Conservation (phyloP, 2,888 invertebrate genomes). For the Glyphotaelius pellucidus region DNA sequence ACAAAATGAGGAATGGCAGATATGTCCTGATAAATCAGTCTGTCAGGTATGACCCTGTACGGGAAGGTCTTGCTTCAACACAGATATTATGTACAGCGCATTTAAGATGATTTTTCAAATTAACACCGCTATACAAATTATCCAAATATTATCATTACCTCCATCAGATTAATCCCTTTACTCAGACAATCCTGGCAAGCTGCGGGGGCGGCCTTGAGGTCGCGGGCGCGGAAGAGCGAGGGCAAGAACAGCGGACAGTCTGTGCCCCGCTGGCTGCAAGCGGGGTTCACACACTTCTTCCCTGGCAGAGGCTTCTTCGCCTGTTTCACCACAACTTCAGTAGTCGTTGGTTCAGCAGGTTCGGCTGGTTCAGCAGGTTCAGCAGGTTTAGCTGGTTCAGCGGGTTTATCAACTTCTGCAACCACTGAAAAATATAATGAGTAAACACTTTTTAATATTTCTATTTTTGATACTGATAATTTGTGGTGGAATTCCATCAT, state of each 20-base stretch:
- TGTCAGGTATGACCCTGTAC: too few species aligned
- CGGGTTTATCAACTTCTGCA: neutral
- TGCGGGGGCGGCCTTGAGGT: constrained; percentile 66
- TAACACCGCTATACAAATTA: too few species aligned
- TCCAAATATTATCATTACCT: constrained; percentile 67
- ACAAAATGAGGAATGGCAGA: too few species aligned
- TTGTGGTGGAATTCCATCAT: too few species aligned
- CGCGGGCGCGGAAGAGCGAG: constrained; percentile 72
- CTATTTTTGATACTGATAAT: too few species aligned
- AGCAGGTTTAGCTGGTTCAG: neutral
- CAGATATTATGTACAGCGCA: too few species aligned
- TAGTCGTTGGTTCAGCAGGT: neutral
- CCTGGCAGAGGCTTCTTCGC: neutral
- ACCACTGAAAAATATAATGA: neutral
- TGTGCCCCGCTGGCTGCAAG: constrained; percentile 73
- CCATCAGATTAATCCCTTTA: constrained; percentile 68
- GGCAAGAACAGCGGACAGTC: constrained; percentile 73
- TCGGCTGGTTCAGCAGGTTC: neutral
- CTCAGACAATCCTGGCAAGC: constrained; percentile 69
- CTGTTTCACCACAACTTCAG: neutral
- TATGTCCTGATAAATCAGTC: too few species aligned
- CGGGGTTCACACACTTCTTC: constrained; percentile 77
- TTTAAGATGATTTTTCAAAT: too few species aligned
- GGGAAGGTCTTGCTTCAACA: too few species aligned
- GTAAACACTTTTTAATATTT: too few species aligned